phyloP scores from a whole-genome alignment of 2,113 vertebrate genomes.

The Notiomystis cincta region DNA sequence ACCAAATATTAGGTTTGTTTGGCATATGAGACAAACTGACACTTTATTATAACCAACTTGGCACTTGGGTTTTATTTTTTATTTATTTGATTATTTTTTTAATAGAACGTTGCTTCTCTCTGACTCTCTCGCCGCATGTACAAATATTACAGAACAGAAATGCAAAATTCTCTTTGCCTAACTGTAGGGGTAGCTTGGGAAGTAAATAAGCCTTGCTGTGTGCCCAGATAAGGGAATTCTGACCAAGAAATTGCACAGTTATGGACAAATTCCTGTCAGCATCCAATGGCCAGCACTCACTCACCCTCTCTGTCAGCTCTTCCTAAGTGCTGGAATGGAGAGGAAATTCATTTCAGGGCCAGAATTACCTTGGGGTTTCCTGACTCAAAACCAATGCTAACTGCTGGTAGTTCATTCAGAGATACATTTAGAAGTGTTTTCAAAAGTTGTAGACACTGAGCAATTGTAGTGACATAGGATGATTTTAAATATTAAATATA shows the following conservation, averaged over 20 bases:
- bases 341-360: background rate
- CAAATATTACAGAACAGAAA: slow-evolving; percentile 36
- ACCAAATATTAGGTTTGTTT: slow-evolving; percentile 1
- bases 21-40: slow-evolving; percentile 37
- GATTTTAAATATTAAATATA: background rate
- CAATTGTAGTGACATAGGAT: background rate
- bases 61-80: slow-evolving; percentile 26
- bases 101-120: background rate
- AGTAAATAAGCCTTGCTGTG: slow-evolving; percentile 28
- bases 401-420: background rate
- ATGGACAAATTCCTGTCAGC: background rate
- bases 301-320: background rate
- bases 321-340: background rate
- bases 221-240: slow-evolving; percentile 7
- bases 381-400: background rate
- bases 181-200: slow-evolving; percentile 35
- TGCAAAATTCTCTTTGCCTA: slow-evolving; percentile 38
- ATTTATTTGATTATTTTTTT: slow-evolving; percentile 49
- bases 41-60: slow-evolving; percentile 63
- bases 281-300: background rate
- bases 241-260: background rate
- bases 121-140: background rate
- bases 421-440: background rate
- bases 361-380: background rate
- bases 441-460: background rate